Conservation (phyloP, 2,797 vertebrate species). For the Eutrigla gurnardus region DNA sequence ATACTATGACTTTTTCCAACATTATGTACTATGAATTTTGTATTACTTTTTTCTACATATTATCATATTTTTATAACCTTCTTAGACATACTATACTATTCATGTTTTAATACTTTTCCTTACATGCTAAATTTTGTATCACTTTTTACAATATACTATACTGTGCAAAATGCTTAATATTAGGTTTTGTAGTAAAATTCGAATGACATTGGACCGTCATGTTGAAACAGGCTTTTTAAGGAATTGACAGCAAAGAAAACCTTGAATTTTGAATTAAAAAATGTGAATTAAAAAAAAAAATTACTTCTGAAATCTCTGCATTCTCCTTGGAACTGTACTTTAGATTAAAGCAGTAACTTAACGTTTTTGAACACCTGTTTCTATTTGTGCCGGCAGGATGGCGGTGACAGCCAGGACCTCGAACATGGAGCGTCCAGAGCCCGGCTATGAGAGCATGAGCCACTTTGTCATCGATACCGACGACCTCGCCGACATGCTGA, state of each 20-base stretch:
- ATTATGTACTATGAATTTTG: no score
- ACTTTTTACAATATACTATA: no score
- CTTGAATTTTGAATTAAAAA: not conserved
- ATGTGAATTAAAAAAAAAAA: not conserved
- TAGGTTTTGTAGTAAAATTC: no score
- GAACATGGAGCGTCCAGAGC: conserved; percentile 82
- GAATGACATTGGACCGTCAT: not conserved
- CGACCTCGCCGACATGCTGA: conserved; percentile 84
- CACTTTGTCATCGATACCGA: conserved; percentile 87
- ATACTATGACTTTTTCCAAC: no score
- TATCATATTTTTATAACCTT: no score
- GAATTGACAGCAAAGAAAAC: no score
- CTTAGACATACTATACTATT: no score
- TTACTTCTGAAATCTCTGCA: not conserved
- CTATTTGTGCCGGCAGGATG: conserved; percentile 78
- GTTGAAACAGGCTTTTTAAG: not conserved
- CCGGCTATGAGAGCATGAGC: conserved; percentile 89
- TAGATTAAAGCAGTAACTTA: no score
- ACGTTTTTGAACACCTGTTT: not conserved
- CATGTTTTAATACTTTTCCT: no score
- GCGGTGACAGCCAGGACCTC: conserved; percentile 81
- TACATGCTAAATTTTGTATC: no score
- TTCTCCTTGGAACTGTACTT: not conserved
- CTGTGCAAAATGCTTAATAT: conserved; percentile 49
- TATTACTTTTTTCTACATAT: no score